These are phyloP conservation scores for Ichneumoninae sp. DNA, from an alignment of 2,888 invertebrate genomes.

Conservation along the genomic window DNA sequence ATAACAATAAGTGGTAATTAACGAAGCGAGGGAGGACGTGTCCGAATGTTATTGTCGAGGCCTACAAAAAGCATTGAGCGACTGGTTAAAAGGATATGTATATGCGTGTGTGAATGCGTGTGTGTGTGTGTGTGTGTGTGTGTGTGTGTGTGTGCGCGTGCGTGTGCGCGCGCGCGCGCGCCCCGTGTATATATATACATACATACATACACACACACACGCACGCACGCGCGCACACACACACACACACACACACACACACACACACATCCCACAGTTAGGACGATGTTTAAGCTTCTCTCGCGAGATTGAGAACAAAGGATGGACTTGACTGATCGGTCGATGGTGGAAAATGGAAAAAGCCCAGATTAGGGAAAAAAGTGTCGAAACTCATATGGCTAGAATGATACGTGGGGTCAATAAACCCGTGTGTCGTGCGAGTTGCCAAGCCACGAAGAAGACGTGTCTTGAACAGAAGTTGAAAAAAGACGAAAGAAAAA, in stretches of 20 bases:
- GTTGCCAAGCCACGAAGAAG: constrained; percentile 57
- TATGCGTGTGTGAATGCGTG: background rate
- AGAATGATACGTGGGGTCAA: constrained; percentile 56
- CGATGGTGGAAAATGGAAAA: constrained; percentile 75
- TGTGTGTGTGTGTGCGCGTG: no score
- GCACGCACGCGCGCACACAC: no score
- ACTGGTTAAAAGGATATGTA: constrained; percentile 1
- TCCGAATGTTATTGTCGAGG: constrained; percentile 1
- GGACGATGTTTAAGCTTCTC: constrained; percentile 42
- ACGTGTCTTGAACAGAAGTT: background rate
- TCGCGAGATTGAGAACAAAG: constrained; percentile 72
- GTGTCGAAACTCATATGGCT: constrained; percentile 14
- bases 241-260: no score
- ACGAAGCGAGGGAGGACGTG: constrained; percentile 4
- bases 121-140: background rate
- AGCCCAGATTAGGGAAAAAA: constrained; percentile 43
- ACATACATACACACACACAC: background rate
- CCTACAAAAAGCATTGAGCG: constrained; percentile 17
- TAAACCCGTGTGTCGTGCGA: constrained; percentile 60
- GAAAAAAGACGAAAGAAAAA: constrained; percentile 59
- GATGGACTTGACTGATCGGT: constrained; percentile 77
- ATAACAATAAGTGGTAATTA: background rate
- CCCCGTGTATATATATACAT: background rate
- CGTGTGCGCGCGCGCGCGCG: no score
- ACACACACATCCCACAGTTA: constrained; percentile 21